Base-by-base conservation (phyloP, 1,140 invertebrate species). In the Brachionus sp. region DNA sequence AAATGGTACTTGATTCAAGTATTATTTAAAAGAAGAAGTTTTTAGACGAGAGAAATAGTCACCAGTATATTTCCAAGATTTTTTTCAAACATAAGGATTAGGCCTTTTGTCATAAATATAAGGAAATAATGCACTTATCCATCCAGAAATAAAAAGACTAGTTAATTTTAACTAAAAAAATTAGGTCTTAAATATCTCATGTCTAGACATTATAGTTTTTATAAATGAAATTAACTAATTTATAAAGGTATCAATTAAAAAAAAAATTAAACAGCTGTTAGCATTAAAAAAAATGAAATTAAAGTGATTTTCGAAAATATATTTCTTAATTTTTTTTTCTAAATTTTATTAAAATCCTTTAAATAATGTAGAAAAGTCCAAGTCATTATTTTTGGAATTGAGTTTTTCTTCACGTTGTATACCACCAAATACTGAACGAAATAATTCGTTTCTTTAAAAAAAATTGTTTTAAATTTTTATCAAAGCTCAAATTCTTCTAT, bases 401-500 rank as follows among this genome's bases (percentile, higher is more conserved):
- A 19, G 12, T 46, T 75, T 75, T 75, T 75, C 42, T 23, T 25
- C 16, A 23, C 13, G 39, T 46, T 75, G 39, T 46, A 19, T 44
- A 23, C 42, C 23, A n/a, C 70, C 68, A 70, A 84, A 84, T 13
- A 84, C 46, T 10, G 83, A 84, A 53, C 57, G 70, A 70, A 84
- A 84, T 16, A 84, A 70, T 77, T 84, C 83, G 66, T 80, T 84
- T 62, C 50, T 80, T n/a, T n/a, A 29, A 80, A 62, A 12, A 39
- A 80, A 62, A 42, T 3, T 13, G 7, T 2, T 75, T 19, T 37
- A 7, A 62, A 62, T 62, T 13, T 66, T 16, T 29, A 80, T 1
- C 13, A 77, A 44, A 53, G 13, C 5, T 13, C 5, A 68, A 29
- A 25, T 29, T 12, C 1, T 12, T 2, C 46, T 29, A 33, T 29